These are phyloP conservation scores for Cryptophagus acutangulus DNA, from an alignment of 2,888 invertebrate species.

Conservation along the genomic window DNA sequence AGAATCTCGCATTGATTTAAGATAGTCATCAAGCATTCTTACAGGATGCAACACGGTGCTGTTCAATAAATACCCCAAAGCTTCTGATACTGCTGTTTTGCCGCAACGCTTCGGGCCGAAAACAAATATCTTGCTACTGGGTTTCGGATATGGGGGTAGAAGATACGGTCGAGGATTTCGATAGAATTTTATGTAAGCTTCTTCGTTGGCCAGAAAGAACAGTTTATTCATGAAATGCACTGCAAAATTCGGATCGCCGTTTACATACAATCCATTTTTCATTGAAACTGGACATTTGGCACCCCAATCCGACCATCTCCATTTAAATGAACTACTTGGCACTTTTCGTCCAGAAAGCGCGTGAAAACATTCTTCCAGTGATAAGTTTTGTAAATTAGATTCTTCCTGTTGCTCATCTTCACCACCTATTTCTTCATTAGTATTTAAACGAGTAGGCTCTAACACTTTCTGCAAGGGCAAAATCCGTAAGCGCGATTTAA, in stretches of 20 bases:
- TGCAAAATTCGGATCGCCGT: conserved; percentile 54
- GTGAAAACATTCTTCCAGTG: conserved; percentile 40
- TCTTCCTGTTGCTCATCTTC: conserved; percentile 16
- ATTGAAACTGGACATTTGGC: conserved; percentile 60
- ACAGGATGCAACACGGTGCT: conserved; percentile 47
- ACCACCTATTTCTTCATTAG: conserved; percentile 16
- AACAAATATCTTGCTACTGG: conserved; percentile 56
- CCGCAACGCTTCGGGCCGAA: conserved; percentile 58
- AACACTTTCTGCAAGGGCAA: conserved; percentile 42
- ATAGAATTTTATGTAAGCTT: conserved; percentile 53
- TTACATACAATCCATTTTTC: conserved; percentile 50
- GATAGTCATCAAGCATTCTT: conserved; percentile 28
- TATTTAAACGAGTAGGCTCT: conserved; percentile 38
- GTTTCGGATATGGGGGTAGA: conserved; percentile 54
- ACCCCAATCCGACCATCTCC: conserved; percentile 56
- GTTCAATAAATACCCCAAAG: conserved; percentile 53
- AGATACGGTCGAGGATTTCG: conserved; percentile 61
- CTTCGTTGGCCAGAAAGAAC: conserved; percentile 54
- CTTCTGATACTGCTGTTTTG: conserved; percentile 55
- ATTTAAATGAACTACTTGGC: conserved; percentile 42
- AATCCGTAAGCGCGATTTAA: conserved; percentile 47
- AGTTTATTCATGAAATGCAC: conserved; percentile 59
- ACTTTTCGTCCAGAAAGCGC: conserved; percentile 34
- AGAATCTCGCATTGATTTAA: too few species aligned
- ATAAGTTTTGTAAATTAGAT: conserved; percentile 26